Evolutionary conservation across 1,140 invertebrate genomes (phyloP).

Genomic region (Solenopsis invicta): DNA sequence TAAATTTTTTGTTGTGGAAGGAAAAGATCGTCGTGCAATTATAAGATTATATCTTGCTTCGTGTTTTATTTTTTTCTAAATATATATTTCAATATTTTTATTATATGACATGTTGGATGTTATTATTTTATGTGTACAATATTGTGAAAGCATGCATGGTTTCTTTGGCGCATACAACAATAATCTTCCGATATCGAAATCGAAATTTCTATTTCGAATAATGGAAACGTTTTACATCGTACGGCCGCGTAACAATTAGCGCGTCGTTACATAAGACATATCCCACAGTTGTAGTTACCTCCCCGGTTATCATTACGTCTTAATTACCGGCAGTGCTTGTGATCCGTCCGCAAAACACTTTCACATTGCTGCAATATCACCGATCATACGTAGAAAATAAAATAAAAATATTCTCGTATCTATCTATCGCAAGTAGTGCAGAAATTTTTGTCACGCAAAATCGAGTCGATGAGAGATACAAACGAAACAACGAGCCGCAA

Average conservation of each 20-base stretch:
- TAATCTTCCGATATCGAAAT: constrained; percentile 27
- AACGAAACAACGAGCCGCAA: background rate
- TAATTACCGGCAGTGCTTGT: constrained; percentile 21
- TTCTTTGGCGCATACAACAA: background rate
- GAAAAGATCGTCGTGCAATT: background rate
- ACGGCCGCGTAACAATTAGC: constrained; percentile 32
- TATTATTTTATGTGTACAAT: background rate
- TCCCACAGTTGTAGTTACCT: constrained; percentile 3
- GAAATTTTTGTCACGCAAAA: background rate
- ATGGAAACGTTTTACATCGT: constrained; percentile 31
- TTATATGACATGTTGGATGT: background rate
- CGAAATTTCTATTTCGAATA: constrained; percentile 8
- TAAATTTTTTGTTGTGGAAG: no score
- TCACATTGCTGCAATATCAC: constrained; percentile 3
- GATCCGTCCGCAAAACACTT: background rate
- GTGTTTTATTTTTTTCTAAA: background rate
- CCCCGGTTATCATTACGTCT: constrained; percentile 37
- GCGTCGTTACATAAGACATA: constrained; percentile 5
- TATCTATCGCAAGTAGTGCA: background rate
- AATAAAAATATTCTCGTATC: background rate
- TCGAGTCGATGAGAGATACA: background rate
- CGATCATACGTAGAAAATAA: background rate
- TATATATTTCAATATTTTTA: no score
- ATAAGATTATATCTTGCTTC: background rate
- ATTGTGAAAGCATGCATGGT: background rate